Conservation (phyloP, 2,797 vertebrate genomes). For the Potorous gilbertii region DNA sequence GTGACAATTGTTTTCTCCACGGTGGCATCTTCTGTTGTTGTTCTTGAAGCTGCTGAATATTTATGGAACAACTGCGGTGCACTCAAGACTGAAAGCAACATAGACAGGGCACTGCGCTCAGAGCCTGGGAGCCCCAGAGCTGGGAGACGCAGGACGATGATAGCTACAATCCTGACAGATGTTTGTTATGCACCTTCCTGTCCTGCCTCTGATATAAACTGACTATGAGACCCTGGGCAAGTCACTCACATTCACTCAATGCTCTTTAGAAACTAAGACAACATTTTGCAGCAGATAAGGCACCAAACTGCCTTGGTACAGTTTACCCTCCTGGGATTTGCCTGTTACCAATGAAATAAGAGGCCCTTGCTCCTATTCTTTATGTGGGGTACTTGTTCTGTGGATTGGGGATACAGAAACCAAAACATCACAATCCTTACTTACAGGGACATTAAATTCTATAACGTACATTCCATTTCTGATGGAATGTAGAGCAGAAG, state of each 20-base stretch:
- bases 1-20: background rate
- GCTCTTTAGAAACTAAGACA: background rate
- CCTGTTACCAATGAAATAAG: background rate
- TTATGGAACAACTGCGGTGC: background rate
- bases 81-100: background rate
- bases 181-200: background rate
- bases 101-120: too few species aligned
- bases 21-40: slow-evolving; percentile 2
- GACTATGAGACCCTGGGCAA: background rate
- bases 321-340: background rate
- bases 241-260: background rate
- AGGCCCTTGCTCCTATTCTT: background rate
- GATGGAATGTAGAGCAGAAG: background rate
- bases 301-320: background rate
- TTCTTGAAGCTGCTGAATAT: background rate
- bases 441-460: background rate
- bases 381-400: background rate
- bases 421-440: background rate
- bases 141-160: background rate
- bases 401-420: background rate
- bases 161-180: background rate
- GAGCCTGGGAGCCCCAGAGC: background rate
- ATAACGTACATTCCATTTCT: background rate
- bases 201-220: background rate
- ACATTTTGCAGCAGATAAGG: background rate